Conservation (phyloP, 2,113 vertebrate species). For the Tonatia bakeri region DNA sequence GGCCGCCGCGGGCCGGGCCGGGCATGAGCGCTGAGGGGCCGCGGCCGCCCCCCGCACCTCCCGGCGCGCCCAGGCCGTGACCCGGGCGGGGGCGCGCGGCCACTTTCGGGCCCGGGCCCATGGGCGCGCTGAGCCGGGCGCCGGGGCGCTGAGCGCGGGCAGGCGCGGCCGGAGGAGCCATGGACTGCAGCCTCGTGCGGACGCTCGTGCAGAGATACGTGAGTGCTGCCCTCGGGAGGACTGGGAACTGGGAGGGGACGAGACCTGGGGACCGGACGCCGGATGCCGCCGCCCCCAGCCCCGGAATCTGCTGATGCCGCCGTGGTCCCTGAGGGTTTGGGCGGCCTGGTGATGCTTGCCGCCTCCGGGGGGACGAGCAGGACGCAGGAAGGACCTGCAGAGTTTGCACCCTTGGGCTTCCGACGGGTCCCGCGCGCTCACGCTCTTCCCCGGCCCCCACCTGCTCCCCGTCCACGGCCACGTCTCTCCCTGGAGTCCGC, state of each 20-base stretch:
- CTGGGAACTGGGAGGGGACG: too few species aligned
- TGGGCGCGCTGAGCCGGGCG: conserved; percentile 61
- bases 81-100: conserved; percentile 42
- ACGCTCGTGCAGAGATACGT: conserved; percentile 94
- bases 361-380: background rate
- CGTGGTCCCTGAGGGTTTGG: background rate
- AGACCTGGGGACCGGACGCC: background rate
- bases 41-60: background rate
- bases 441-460: background rate
- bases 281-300: background rate
- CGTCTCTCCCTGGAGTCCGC: background rate
- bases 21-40: conserved; percentile 18
- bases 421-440: background rate
- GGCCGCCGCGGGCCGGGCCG: background rate
- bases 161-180: conserved; percentile 67
- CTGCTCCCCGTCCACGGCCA: background rate
- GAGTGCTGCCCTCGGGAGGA: conserved; percentile 73
- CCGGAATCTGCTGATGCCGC: background rate
- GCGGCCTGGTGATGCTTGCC: background rate
- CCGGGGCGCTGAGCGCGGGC: conserved; percentile 60
- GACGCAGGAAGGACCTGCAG: background rate
- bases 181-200: conserved; percentile 91
- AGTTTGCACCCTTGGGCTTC: background rate
- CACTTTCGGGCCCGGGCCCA: conserved; percentile 7
- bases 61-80: conserved; percentile 47